These are phyloP conservation scores for Epinephelus awoara DNA, from an alignment of 2,797 vertebrate genomes.

Conservation along the genomic window DNA sequence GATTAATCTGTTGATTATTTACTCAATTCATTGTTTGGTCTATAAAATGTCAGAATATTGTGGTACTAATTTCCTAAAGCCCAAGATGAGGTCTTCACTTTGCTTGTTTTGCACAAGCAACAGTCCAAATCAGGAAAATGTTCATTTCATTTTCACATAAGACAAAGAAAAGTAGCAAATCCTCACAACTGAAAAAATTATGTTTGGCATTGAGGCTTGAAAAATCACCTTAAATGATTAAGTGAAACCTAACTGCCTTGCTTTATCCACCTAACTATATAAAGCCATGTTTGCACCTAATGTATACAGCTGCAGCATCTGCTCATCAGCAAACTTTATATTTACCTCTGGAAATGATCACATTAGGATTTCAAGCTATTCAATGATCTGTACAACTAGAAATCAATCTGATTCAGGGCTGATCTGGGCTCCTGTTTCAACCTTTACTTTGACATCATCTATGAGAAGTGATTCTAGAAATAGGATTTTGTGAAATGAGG, in stretches of 20 bases:
- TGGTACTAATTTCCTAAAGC: background rate
- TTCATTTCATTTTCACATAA: background rate
- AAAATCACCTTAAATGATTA: background rate
- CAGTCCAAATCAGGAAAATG: accelerated
- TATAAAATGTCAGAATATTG: background rate
- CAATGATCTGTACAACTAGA: too few relatives aligned
- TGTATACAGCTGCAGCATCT: background rate
- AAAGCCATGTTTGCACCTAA: background rate
- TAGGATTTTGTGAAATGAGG: background rate
- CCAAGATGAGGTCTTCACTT: background rate
- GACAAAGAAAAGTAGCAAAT: background rate
- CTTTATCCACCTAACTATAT: background rate
- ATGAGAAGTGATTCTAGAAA: background rate
- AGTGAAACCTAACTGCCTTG: too few relatives aligned
- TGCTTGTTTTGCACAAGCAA: background rate
- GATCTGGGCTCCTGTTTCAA: background rate
- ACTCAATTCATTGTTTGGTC: background rate
- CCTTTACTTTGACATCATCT: background rate
- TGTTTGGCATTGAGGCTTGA: background rate
- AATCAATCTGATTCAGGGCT: background rate
- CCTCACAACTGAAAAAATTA: background rate
- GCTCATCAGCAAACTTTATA: background rate
- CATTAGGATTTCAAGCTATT: background rate
- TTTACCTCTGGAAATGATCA: background rate
- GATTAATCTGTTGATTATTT: background rate